Base-by-base conservation (phyloP, 2,113 vertebrate genomes). In the Urocitellus parryii region DNA sequence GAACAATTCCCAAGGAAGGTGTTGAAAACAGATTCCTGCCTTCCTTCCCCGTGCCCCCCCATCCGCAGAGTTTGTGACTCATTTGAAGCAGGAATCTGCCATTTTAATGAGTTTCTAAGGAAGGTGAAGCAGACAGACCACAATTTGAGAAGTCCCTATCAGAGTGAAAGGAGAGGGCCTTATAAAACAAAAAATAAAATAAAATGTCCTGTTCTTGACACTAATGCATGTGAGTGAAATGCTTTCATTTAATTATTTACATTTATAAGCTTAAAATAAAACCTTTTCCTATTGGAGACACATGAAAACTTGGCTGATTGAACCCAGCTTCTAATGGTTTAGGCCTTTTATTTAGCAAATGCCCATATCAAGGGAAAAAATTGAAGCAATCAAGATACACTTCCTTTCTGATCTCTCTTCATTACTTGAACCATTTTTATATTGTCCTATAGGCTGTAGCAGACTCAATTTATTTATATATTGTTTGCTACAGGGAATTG, bases 221-320 rank as follows among this genome's bases (percentile, higher is more conserved):
- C 45, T 77, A 85, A 79, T 82, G 53, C 39, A 79, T 29, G 39
- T 85, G 4, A 78, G 37, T 32, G 18, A 88, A 94, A 96, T n/a
- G 78, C 67, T 96, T 96, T 95, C 83, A 83, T 91, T 48, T 67
- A 73, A 74, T 65, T 96, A 39, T 88, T 95, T 92, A 83, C 81
- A 89, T 88, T 95, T 74, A 58, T 79, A 79, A 79, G 63, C 78
- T 74, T 97, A 88, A 96, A 97, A 88, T 73, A 96, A 95, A 90
- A 48, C 37, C 12, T 88, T 45, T 90, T 48, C 74, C 56, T 85
- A 82, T 34, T 70, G 34, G 78, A 91, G 81, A 68, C 22, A 20
- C 53, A 56, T 42, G 63, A 90, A 94, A 82, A 63, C 29, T 78
- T 85, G 45, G 48, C 82, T 91, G 90, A 91, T 6, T 29, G 45